Evolutionary conservation across 2,797 vertebrate species (phyloP), one percentile per base, ranked within the genome.

Genomic region (Oryzias sinensis): DNA sequence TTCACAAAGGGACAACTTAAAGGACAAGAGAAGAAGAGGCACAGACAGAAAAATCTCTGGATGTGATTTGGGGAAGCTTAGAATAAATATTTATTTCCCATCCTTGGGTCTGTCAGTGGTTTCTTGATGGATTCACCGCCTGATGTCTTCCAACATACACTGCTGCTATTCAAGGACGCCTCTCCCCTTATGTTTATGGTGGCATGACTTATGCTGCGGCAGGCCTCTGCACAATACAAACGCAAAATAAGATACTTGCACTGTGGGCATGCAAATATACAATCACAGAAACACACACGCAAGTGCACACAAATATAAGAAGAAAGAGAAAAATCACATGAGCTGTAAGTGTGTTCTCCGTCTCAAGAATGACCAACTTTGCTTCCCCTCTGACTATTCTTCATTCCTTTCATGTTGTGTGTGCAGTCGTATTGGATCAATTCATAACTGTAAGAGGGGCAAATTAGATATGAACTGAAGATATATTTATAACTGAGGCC

Each of bases 11-110:
- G 50, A 68, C n/a, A n/a, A 62, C 57, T 49, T 8, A 1, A 24
- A 68, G 43, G 69, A 72, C 57, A 49, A 49, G 37, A 56, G 47
- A 56, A 65, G 67, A 75, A 65, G 62, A 74, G 74, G 74, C 51
- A 59, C 20, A 16, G 51, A 47, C 68, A 59, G 60, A 74, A 69
- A 64, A 81, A 80, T 67, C 78, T 86, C 89, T 87, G 87, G 84
- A 86, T 90, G 87, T 90, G 88, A 92, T 91, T 91, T 89, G 58
- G 67, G 77, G 76, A 80, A 82, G 77, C 70, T 65, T 58, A 86
- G 76, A 80, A 81, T 92, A 92, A 91, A 92, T 91, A 93, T 91
- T 92, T 92, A 90, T 85, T 87, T 88, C 87, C 73, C 84, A 84
- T 88, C 81, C 53, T 74, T 58, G 76, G 65, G 76, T 80, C 87